These are phyloP conservation scores for Cyrtorhinus lividipennis DNA, from an alignment of 1,140 invertebrate species.

Conservation along the genomic window DNA sequence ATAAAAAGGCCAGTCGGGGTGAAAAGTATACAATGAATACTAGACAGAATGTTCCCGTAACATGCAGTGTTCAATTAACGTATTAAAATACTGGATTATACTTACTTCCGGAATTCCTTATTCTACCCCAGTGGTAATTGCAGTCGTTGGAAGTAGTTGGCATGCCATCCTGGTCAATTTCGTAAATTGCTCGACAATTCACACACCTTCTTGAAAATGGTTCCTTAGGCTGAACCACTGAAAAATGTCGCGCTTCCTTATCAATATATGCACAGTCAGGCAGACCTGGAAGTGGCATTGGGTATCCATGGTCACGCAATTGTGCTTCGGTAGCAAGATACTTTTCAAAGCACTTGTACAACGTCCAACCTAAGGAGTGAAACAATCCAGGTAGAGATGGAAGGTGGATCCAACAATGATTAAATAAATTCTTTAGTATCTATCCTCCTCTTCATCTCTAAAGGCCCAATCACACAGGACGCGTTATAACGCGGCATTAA, in stretches of 20 bases:
- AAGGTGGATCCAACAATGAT: too few relatives aligned
- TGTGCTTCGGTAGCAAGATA: constrained; percentile 53
- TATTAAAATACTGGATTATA: too few relatives aligned
- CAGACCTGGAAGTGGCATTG: constrained; percentile 43
- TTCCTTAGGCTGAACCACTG: constrained; percentile 24
- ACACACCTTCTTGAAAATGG: constrained; percentile 57
- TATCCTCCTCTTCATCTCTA: too few relatives aligned
- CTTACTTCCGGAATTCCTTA: constrained; percentile 28
- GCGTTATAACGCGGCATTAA: too few relatives aligned
- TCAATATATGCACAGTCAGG: constrained; percentile 42
- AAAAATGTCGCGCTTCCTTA: constrained; percentile 41
- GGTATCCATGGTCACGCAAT: constrained; percentile 71
- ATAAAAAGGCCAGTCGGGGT: too few relatives aligned
- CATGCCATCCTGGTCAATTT: constrained; percentile 59
- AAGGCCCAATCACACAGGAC: too few relatives aligned
- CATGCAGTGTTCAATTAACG: too few relatives aligned
- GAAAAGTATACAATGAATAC: too few relatives aligned
- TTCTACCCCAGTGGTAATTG: constrained; percentile 76
- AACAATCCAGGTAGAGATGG: too few relatives aligned
- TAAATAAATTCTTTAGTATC: too few relatives aligned
- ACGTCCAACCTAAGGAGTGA: constrained; percentile 19
- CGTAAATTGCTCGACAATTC: constrained; percentile 66
- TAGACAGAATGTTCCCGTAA: too few relatives aligned
- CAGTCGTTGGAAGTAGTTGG: constrained; percentile 58
- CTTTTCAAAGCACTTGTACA: constrained; percentile 33